Base-by-base conservation (phyloP, 2,113 vertebrate species). In the Leiothrix lutea region DNA sequence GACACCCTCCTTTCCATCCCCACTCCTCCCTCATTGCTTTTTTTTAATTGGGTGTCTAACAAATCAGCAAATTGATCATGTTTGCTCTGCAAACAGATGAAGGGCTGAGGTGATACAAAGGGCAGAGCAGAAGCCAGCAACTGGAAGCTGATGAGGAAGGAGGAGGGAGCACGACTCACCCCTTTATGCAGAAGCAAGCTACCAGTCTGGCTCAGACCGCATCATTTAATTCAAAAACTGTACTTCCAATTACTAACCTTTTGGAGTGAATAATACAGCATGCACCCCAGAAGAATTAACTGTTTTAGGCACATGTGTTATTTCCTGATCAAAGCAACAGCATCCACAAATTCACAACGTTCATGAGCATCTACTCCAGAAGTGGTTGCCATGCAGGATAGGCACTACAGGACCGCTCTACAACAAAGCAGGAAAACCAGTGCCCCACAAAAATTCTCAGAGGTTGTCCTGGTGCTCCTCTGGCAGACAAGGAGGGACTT, bases 21-120 rank as follows among this genome's bases (percentile, higher is more conserved):
- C 26, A 5, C 53, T 42, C 81, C 88, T 75, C 62, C 70, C 66
- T 71, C 33, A 25, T 8, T 0, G 1, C 70, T 58, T 84, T 73
- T 81, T 81, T 81, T 69, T 48, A 2, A 86, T 29, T 77, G 42
- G 36, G 62, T 90, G 65, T 80, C 50, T 54, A 50, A 80, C 48
- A 69, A 72, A 73, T 61, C 38, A 61, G 71, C 36, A 50, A 86
- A 86, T 12, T 66, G 62, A 80, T 42, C 2, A 6, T 33, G 60
- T 88, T 88, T 77, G 42, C 67, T 45, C 42, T 61, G 67, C 75
- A 83, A 94, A 80, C 21, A 80, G 54, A 86, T 5, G 36, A 69
- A 61, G 54, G 75, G 58, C 53, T 82, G 48, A 83, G 38, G 54
- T 66, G 83, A 62, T 36, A 53, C 8, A 36, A n/a, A 33, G 26